Conservation (phyloP, 2,797 vertebrate genomes). For the Neostethus bicornis region DNA sequence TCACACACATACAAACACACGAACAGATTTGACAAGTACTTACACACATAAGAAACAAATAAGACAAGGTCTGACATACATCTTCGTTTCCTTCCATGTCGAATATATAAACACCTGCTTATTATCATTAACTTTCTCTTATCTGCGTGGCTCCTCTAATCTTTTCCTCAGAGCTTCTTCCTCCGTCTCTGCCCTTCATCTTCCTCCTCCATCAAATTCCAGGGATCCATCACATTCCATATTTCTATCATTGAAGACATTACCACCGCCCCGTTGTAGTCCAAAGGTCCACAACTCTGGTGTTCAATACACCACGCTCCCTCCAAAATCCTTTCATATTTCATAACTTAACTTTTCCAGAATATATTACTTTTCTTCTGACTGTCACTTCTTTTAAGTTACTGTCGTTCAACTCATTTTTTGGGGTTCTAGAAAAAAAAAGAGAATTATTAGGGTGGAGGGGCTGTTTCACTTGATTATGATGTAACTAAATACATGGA, state of each 20-base stretch:
- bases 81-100: conserved; percentile 22
- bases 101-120: conserved; percentile 33
- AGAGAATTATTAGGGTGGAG: conserved; percentile 43
- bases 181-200: conserved; percentile 24
- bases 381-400: conserved; percentile 61
- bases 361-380: conserved; percentile 55
- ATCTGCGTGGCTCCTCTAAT: conserved; percentile 45
- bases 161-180: conserved; percentile 24
- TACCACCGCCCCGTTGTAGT: conserved; percentile 33
- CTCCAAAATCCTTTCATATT: conserved; percentile 70
- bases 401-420: conserved; percentile 54
- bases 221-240: conserved; percentile 70
- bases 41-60: conserved; percentile 21
- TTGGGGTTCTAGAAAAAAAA: conserved; percentile 50
- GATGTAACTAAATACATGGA: conserved; percentile 8
- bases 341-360: conserved; percentile 63
- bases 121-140: conserved; percentile 57
- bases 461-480: conserved; percentile 30
- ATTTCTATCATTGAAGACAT: conserved; percentile 66
- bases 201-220: conserved; percentile 60
- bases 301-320: conserved; percentile 44
- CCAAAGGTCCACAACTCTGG: conserved; percentile 50
- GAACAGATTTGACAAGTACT: conserved; percentile 17
- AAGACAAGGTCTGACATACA: conserved; percentile 30
- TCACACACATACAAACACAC: conserved; percentile 11